Percentiles rank a stretch among this genome's conserved stretches.
Conservation (phyloP, 2,888 invertebrate species). For the Lepas anatifera region DNA sequence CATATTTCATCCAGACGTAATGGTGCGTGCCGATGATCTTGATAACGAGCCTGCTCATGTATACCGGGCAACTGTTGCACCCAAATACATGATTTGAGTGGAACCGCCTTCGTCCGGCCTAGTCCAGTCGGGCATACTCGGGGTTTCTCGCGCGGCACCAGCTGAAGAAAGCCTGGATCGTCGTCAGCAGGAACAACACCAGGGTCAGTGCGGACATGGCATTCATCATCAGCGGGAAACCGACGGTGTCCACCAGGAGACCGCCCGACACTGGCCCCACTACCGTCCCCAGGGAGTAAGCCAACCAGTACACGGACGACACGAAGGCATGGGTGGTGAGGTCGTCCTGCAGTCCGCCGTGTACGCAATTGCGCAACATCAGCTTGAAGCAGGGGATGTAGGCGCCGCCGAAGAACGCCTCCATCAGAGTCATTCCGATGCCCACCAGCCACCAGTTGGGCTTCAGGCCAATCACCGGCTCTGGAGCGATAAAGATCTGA, state of each 20-base stretch:
- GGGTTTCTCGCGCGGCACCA: too few relatives aligned
- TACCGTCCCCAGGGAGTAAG: constrained; percentile 2
- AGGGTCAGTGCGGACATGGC: not conserved
- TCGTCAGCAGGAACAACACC: not conserved
- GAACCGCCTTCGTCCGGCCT: too few relatives aligned
- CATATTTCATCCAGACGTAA: too few relatives aligned
- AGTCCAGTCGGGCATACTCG: too few relatives aligned
- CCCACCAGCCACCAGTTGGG: not conserved
- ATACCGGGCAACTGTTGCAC: too few relatives aligned
- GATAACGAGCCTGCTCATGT: too few relatives aligned
- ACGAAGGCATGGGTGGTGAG: constrained; percentile 7
- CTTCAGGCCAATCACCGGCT: not conserved
- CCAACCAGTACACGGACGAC: not conserved
- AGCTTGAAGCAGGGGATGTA: constrained; percentile 1
- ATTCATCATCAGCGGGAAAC: constrained; percentile 10
- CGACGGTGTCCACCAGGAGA: not conserved
- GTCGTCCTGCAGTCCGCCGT: not conserved
- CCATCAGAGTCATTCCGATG: not conserved
- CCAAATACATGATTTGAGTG: too few relatives aligned
- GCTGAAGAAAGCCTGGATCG: too few relatives aligned
- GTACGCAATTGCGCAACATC: not conserved
- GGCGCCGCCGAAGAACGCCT: not conserved
- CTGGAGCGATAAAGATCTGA: not conserved
- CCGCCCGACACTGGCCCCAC: not conserved
- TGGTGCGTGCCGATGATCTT: too few relatives aligned